Evolutionary conservation across 1,140 invertebrate genomes (phyloP).

Genomic region (Diuraphis noxia): DNA sequence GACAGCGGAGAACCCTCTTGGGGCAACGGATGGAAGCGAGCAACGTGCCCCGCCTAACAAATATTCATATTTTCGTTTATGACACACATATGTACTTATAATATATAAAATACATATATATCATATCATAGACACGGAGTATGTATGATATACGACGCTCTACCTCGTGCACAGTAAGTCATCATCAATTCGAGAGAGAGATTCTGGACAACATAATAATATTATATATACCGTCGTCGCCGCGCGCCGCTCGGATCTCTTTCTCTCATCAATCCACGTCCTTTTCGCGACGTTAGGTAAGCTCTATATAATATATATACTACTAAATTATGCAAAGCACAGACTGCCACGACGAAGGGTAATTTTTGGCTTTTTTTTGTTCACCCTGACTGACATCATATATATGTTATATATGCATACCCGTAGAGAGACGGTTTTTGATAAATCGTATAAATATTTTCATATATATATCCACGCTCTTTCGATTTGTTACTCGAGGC

Average conservation of each 20-base stretch:
- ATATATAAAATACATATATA: background rate
- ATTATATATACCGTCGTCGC: background rate
- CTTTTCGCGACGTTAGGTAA: background rate
- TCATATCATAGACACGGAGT: background rate
- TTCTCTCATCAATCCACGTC: constrained; percentile 40
- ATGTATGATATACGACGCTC: background rate
- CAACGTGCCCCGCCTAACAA: constrained; percentile 41
- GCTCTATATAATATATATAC: background rate
- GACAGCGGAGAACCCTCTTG: background rate
- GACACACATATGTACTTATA: background rate
- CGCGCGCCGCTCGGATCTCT: background rate
- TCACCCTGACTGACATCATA: background rate
- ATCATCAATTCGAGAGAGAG: constrained; percentile 33
- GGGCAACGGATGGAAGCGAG: background rate
- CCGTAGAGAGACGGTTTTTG: background rate
- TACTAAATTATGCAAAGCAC: constrained; percentile 27
- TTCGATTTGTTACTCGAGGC: background rate
- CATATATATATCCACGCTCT: background rate
- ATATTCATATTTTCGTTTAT: constrained; percentile 39
- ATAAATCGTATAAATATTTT: background rate
- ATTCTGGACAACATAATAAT: background rate
- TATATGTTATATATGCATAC: no score
- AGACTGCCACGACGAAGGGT: background rate
- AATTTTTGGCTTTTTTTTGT: constrained; percentile 12
- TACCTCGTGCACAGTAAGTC: background rate